Base-by-base conservation (phyloP, 2,113 vertebrate species). In the Sturnira hondurensis region DNA sequence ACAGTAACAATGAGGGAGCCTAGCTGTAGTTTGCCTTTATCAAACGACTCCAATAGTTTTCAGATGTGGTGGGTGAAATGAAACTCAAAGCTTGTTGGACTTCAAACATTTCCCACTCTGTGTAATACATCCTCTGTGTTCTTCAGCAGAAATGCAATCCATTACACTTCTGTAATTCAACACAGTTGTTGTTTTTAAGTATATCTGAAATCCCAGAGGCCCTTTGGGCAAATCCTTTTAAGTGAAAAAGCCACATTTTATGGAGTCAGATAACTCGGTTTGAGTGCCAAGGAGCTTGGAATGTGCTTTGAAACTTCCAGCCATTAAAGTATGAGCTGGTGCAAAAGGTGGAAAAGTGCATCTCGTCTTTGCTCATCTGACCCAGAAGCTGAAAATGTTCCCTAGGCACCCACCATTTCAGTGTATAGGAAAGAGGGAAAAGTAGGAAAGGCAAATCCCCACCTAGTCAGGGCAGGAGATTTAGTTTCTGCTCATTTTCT, bases 131-230 rank as follows among this genome's bases (percentile, higher is more conserved):
- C 92, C 80, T 87, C 45, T 90, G 71, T 93, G 89, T 94, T 97
- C 92, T 96, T 43, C 85, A 97, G 70, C 0, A 0, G 84, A 96
- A 95, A 95, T 90, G 71, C 54, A 93, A 95, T 90, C 90, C 84
- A 81, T 96, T 81, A 92, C 85, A 77, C 77, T 85, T 92, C 67
- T 90, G 67, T 94, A 85, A 96, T 97, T 97, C 81, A 95, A 95
- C 84, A 95, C 45, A 95, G 94, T 97, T 96, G 97, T 95, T 96
- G 36, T 95, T 97, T 97, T 97, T 97, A 95, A 95, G 78, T 95
- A 86, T 93, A 88, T 92, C 71, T 97, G 91, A 97, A 97, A 93
- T 94, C 87, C 76, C 81, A 97, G 94, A 88, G 92, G 84, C 13
- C 88, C 87, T 61, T 68, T 96, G 84, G 91, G 80, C 52, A 97